Evolutionary conservation across 2,888 invertebrate species (phyloP).

Genomic region (Machimus atricapillus): DNA sequence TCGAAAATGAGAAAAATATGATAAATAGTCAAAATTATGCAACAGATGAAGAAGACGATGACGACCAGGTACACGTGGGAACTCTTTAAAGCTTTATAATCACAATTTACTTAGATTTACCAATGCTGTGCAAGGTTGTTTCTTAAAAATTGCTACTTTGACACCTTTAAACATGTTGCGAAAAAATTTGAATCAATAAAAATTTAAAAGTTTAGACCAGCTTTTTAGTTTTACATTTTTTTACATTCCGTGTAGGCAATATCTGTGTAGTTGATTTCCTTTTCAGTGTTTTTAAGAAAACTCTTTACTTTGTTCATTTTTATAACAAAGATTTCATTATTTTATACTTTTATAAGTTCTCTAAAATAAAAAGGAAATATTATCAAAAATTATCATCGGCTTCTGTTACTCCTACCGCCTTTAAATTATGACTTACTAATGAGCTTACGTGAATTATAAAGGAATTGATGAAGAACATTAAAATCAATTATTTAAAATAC

Average conservation of each 20-base stretch:
- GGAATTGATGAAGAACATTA: no score
- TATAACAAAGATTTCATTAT: not conserved
- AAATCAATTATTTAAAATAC: no score
- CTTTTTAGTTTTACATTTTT: not conserved
- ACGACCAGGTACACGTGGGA: constrained; percentile 63
- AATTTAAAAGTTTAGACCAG: not conserved
- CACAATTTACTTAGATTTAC: not conserved
- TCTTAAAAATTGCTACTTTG: not conserved
- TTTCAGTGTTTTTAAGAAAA: not conserved
- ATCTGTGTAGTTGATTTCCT: not conserved
- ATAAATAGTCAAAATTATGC: not conserved
- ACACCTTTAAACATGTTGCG: not conserved
- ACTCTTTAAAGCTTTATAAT: constrained; percentile 54
- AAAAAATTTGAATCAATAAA: not conserved
- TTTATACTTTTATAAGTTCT: not conserved
- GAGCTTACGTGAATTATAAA: no score
- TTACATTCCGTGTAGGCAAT: not conserved
- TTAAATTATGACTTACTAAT: no score
- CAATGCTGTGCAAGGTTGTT: not conserved
- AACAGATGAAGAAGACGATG: constrained; percentile 53
- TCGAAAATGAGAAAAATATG: constrained; percentile 39
- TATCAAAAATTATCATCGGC: no score
- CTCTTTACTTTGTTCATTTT: not conserved
- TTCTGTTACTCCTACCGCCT: no score
- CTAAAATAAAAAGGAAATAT: no score